These are phyloP conservation scores for Andricus curvator DNA, from an alignment of 2,888 invertebrate genomes.

Conservation along the genomic window DNA sequence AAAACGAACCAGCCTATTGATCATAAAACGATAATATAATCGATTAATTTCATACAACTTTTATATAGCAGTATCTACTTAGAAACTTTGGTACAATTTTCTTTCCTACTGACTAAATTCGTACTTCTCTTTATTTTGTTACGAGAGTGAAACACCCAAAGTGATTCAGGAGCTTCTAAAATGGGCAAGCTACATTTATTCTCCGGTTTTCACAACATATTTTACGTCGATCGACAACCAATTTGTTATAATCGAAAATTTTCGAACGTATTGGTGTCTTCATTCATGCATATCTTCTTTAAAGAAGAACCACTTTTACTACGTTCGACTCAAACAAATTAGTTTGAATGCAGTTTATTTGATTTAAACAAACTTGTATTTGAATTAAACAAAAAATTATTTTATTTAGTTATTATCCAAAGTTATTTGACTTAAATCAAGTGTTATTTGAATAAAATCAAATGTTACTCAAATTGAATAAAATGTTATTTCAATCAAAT, in stretches of 20 bases:
- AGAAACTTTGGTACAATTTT: constrained; percentile 72
- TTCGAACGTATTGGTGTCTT: background rate
- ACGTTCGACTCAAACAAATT: background rate
- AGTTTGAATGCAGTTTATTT: too few relatives aligned
- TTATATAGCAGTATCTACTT: constrained; percentile 58
- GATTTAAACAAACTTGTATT: too few relatives aligned
- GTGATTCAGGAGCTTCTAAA: background rate
- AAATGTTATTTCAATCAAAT: too few relatives aligned
- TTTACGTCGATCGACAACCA: constrained; percentile 2
- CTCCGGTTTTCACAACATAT: background rate
- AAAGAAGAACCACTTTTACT: background rate
- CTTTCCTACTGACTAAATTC: constrained; percentile 67
- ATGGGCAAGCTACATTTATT: background rate
- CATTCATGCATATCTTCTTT: background rate
- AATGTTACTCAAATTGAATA: too few relatives aligned
- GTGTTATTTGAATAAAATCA: too few relatives aligned
- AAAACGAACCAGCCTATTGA: background rate
- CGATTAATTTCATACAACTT: constrained; percentile 15
- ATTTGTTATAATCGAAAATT: background rate
- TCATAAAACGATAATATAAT: constrained; percentile 30
- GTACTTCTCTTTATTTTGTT: constrained; percentile 61
- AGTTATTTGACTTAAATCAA: too few relatives aligned
- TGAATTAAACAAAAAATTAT: too few relatives aligned
- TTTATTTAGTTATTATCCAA: too few relatives aligned
- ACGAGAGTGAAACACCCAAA: background rate